phyloP scores from a whole-genome alignment of 2,113 vertebrate genomes.

The Hyperoodon ampullatus region DNA sequence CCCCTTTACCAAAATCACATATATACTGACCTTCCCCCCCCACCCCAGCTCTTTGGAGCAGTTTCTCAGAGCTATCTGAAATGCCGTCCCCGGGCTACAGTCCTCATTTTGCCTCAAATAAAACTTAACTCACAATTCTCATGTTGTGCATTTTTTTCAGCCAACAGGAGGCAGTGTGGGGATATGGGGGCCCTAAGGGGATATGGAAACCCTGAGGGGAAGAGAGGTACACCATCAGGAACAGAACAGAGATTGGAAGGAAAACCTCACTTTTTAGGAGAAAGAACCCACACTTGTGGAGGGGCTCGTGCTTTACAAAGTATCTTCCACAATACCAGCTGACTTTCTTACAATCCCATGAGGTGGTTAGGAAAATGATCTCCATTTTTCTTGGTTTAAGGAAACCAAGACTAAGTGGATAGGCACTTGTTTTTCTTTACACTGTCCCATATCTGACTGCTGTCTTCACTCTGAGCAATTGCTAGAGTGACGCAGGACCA shows the following conservation, averaged over 20 bases:
- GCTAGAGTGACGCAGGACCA: accelerated
- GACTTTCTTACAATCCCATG: neutral
- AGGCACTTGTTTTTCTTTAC: neutral
- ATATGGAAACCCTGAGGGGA: neutral
- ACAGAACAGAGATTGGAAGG: neutral
- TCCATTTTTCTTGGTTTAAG: neutral
- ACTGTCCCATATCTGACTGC: too few species aligned
- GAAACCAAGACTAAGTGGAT: neutral
- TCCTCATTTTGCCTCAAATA: too few species aligned
- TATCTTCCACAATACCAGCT: neutral
- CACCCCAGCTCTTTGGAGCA: too few species aligned
- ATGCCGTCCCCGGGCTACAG: too few species aligned
- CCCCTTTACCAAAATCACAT: too few species aligned
- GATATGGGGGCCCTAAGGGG: neutral
- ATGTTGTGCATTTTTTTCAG: too few species aligned
- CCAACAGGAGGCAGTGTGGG: neutral
- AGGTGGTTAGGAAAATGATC: neutral
- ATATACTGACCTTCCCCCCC: too few species aligned
- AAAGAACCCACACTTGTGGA: neutral
- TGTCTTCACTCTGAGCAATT: neutral
- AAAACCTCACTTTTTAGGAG: neutral
- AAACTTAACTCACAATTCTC: too few species aligned
- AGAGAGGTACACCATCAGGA: neutral
- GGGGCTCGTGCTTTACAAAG: neutral
- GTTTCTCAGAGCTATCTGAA: too few species aligned